A percentile compares a stretch with the other conserved stretches of the same genome.
Conservation (phyloP, 2,797 vertebrate genomes). For the Carcharodon carcharias region DNA sequence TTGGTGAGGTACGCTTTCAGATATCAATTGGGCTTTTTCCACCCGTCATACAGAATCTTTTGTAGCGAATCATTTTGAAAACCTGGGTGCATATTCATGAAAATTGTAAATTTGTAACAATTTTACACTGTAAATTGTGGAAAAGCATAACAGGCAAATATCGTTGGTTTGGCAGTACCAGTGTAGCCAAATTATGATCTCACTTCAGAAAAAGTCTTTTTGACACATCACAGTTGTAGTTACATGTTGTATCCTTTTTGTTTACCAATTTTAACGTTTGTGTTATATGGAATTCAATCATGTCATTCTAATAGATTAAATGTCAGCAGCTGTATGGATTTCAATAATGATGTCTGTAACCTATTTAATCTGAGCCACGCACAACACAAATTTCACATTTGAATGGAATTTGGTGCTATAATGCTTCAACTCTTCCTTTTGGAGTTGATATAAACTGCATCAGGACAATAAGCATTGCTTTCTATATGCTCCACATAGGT, state of each 20-base stretch:
- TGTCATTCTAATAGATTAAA: neutral
- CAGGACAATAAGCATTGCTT: neutral
- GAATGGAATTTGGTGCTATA: neutral
- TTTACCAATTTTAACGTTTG: neutral
- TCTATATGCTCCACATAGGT: neutral
- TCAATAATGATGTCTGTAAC: neutral
- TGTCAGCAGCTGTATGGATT: neutral
- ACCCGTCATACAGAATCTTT: slow-evolving; percentile 93
- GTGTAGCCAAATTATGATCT: neutral
- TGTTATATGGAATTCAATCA: neutral
- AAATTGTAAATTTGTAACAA: neutral
- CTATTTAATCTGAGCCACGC: neutral
- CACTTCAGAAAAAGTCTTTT: neutral
- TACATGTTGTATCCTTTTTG: neutral
- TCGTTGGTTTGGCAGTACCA: neutral
- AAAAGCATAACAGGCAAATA: neutral
- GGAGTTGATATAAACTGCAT: neutral
- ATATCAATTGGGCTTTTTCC: slow-evolving; percentile 82
- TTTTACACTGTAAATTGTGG: neutral
- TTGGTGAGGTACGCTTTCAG: slow-evolving; percentile 89
- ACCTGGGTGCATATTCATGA: neutral
- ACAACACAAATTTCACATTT: neutral
- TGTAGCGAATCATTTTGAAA: neutral
- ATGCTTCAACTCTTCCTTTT: neutral
- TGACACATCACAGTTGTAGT: neutral